A percentile compares a stretch with the other conserved stretches of the same genome.
Evolutionary conservation across 2,113 vertebrate genomes (phyloP).

Genomic region (Grammomys surdaster): DNA sequence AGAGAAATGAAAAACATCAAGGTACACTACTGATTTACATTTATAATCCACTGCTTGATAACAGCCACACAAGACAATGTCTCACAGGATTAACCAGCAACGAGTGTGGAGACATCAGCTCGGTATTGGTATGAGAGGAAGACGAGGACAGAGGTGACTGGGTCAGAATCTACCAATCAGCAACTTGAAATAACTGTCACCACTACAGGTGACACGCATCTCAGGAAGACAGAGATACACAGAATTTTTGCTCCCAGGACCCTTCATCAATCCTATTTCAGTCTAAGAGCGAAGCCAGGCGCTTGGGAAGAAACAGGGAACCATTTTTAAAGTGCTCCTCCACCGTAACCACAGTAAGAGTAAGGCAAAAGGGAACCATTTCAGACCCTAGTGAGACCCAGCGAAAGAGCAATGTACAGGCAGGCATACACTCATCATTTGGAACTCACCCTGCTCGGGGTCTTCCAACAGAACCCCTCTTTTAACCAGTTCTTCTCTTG

Average conservation of each 20-base stretch:
- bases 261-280: constrained; percentile 1
- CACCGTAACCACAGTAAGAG: background rate
- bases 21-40: background rate
- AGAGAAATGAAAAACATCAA: constrained; percentile 31
- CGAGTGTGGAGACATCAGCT: background rate
- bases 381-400: background rate
- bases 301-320: background rate
- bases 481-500: constrained; percentile 97
- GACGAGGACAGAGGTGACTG: background rate
- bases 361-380: constrained; percentile 17
- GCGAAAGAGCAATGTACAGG: constrained; percentile 63
- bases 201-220: constrained; percentile 1
- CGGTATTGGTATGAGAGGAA: constrained; percentile 2
- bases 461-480: constrained; percentile 97
- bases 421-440: constrained; percentile 58
- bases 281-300: background rate
- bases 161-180: background rate
- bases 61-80: background rate
- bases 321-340: background rate
- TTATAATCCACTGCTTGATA: background rate
- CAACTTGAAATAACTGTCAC: constrained; percentile 9
- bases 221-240: background rate
- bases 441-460: constrained; percentile 93
- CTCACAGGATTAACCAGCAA: background rate
- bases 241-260: background rate